phyloP scores from a whole-genome alignment of 1,140 invertebrate genomes.

The Spodoptera frugiperda region DNA sequence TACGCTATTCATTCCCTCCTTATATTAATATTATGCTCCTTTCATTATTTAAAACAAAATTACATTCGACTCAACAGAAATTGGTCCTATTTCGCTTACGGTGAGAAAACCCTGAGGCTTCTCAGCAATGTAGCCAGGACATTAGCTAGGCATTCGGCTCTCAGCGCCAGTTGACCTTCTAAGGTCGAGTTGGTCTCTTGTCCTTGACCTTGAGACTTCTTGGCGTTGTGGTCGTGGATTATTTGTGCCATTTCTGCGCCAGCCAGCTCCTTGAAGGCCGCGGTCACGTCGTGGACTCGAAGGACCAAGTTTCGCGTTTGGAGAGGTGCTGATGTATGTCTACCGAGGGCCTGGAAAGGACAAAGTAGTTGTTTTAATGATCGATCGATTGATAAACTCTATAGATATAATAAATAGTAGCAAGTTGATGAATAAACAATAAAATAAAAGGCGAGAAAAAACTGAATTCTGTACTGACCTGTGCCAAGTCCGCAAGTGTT shows the following conservation, averaged over 20 bases:
- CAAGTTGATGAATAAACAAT: too few relatives aligned
- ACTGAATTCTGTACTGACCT: slow-evolving; percentile 67
- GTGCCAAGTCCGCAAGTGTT: slow-evolving; percentile 89
- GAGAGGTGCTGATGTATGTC: slow-evolving; percentile 90
- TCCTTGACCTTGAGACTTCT: slow-evolving; percentile 74
- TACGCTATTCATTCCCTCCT: slow-evolving; percentile 12
- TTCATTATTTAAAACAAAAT: neutral
- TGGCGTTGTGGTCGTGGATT: slow-evolving; percentile 80
- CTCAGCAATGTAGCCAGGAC: slow-evolving; percentile 93
- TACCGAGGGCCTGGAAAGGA: slow-evolving; percentile 88
- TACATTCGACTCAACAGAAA: neutral
- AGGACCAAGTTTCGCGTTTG: slow-evolving; percentile 93
- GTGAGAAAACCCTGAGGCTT: slow-evolving; percentile 93
- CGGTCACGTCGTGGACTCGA: slow-evolving; percentile 92
- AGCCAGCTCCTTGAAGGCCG: slow-evolving; percentile 91
- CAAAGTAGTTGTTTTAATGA: neutral
- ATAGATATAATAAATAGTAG: too few relatives aligned
- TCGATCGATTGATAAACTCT: too few relatives aligned
- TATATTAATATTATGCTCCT: slow-evolving; percentile 22
- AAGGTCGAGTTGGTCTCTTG: slow-evolving; percentile 80
- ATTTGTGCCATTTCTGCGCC: slow-evolving; percentile 87
- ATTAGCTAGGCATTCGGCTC: slow-evolving; percentile 93
- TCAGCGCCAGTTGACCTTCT: slow-evolving; percentile 89
- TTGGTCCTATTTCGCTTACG: slow-evolving; percentile 73
- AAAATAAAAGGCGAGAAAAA: too few relatives aligned